Conservation (phyloP, 2,888 invertebrate species). For the Boloria selene region DNA sequence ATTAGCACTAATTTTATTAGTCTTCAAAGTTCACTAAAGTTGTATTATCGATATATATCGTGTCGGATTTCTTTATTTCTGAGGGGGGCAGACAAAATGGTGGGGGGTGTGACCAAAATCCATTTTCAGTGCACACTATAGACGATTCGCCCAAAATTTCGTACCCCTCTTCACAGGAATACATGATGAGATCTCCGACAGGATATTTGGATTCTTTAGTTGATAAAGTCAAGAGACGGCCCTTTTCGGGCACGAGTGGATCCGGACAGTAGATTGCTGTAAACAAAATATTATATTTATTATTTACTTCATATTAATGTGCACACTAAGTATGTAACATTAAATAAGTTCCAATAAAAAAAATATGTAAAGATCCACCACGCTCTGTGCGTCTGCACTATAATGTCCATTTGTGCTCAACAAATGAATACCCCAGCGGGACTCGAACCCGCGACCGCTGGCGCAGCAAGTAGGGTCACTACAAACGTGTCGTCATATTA, state of each 20-base stretch:
- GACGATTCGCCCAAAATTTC: conserved; percentile 87
- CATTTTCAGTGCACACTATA: conserved; percentile 93
- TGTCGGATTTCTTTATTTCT: conserved; percentile 61
- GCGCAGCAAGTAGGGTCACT: too few relatives aligned
- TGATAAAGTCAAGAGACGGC: conserved; percentile 69
- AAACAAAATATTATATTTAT: conserved; percentile 22
- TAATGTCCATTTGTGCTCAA: too few relatives aligned
- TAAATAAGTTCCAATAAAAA: too few relatives aligned
- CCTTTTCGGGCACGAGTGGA: conserved; percentile 88
- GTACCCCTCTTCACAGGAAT: conserved; percentile 75
- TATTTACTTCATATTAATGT: too few relatives aligned
- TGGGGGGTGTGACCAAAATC: conserved; percentile 93
- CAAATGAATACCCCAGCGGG: too few relatives aligned
- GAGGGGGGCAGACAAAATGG: conserved; percentile 86
- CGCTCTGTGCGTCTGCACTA: too few relatives aligned
- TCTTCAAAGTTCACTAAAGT: conserved; percentile 66
- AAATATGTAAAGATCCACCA: too few relatives aligned
- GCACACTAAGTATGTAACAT: too few relatives aligned
- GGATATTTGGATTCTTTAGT: conserved; percentile 84
- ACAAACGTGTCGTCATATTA: too few relatives aligned
- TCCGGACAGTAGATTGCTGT: conserved; percentile 92
- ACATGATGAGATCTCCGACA: conserved; percentile 91
- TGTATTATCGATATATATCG: conserved; percentile 69
- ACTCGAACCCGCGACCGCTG: too few relatives aligned
- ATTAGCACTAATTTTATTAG: too few relatives aligned